phyloP scores from a whole-genome alignment of 2,888 invertebrate genomes.

The Barypeithes pellucidus region DNA sequence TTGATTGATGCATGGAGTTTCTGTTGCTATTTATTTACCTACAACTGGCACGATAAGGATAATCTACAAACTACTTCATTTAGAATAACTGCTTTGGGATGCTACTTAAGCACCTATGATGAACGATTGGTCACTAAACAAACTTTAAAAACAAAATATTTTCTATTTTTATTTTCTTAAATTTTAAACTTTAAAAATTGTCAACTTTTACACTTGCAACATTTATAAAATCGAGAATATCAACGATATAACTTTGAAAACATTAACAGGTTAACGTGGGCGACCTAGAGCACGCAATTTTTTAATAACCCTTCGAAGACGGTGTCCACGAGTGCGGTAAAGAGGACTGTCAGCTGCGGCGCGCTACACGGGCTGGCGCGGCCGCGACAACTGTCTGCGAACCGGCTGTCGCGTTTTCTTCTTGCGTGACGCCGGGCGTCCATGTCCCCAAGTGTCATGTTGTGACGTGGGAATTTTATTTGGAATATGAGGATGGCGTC shows the following conservation, averaged over 20 bases:
- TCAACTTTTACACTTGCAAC: slow-evolving; percentile 43
- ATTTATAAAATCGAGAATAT: slow-evolving; percentile 36
- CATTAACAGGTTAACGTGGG: slow-evolving; percentile 47
- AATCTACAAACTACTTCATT: slow-evolving; percentile 59
- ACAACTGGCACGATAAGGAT: slow-evolving; percentile 29
- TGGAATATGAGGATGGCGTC: slow-evolving; percentile 33
- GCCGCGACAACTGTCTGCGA: slow-evolving; percentile 47
- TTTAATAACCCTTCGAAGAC: slow-evolving; percentile 26
- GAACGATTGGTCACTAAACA: slow-evolving; percentile 42
- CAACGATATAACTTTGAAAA: slow-evolving; percentile 50
- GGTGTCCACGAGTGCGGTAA: slow-evolving; percentile 38
- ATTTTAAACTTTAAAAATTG: slow-evolving; percentile 38
- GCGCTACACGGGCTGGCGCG: slow-evolving; percentile 41
- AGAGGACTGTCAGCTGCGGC: slow-evolving; percentile 38
- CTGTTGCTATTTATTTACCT: slow-evolving; percentile 23
- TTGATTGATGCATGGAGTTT: too few relatives aligned
- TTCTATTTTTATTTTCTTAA: slow-evolving; percentile 28
- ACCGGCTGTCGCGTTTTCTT: slow-evolving; percentile 47
- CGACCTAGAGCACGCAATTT: slow-evolving; percentile 32
- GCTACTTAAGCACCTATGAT: slow-evolving; percentile 54
- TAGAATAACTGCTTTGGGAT: slow-evolving; percentile 63
- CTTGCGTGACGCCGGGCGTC: slow-evolving; percentile 44
- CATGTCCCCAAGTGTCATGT: slow-evolving; percentile 42
- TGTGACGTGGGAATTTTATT: slow-evolving; percentile 28
- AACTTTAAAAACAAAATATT: slow-evolving; percentile 41